These are phyloP conservation scores for Stratiomys singularior DNA, from an alignment of 2,888 invertebrate genomes.

Conservation along the genomic window DNA sequence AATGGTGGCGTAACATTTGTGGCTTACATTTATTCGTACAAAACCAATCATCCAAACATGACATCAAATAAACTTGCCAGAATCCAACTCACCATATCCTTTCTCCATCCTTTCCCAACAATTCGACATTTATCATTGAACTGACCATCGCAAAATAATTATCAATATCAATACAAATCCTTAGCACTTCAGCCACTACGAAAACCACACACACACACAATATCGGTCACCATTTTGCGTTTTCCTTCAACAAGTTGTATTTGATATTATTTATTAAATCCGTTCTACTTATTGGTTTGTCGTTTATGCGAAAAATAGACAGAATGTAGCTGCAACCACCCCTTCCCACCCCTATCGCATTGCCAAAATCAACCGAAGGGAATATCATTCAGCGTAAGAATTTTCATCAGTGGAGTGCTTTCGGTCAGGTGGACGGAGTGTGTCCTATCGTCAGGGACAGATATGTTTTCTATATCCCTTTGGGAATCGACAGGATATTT, in stretches of 20 bases:
- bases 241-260: neutral
- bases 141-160: conserved; percentile 36
- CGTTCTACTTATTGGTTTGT: neutral
- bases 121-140: conserved; percentile 12
- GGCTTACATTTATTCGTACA: conserved; percentile 24
- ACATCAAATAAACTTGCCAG: conserved; percentile 18
- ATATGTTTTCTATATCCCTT: conserved; percentile 8
- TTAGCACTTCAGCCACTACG: neutral
- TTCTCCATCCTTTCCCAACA: neutral
- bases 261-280: neutral
- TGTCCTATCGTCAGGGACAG: neutral
- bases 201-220: neutral
- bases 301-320: too few relatives aligned
- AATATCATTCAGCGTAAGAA: neutral
- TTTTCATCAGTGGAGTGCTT: neutral
- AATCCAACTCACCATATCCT: neutral
- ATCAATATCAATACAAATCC: conserved; percentile 32
- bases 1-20: neutral
- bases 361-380: neutral
- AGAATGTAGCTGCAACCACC: too few relatives aligned
- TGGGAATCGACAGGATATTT: conserved; percentile 12
- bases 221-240: neutral
- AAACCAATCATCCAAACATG: neutral
- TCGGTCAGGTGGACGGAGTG: neutral
- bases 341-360: too few relatives aligned